Base-by-base conservation (phyloP, 2,113 vertebrate species). In the Crocuta crocuta region DNA sequence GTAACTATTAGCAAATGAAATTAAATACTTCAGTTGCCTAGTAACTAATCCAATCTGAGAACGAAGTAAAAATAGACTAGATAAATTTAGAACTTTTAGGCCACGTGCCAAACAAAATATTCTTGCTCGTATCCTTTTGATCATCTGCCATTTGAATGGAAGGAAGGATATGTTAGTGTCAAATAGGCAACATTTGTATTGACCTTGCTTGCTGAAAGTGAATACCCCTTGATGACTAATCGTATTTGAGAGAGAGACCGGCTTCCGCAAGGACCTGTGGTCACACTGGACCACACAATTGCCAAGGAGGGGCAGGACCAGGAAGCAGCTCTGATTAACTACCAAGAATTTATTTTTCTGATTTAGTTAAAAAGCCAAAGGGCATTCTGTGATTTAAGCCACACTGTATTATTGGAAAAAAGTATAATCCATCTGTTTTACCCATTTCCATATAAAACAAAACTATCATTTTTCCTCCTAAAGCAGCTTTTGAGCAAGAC, bases 81-180 rank as follows among this genome's bases (percentile, higher is more conserved):
- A 98, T 99, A 98, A 98, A 98, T 98, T 99, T 99, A 99, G 99
- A 99, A 98, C 96, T 98, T 98, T 98, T 98, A 98, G 98, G 98
- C 98, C 89, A 91, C n/a, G 70, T 98, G 98, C 99, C 99, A 99
- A 98, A 97, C 92, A 98, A 98, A 98, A 98, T 98, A 99, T 98
- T 98, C 98, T 98, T 97, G 97, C 97, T 97, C 98, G 95, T 93
- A 97, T 98, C 97, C 98, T 97, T 98, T 96, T 94, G 97, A 98
- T 97, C 92, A 87, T 98, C 98, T 98, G 94, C 91, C 94, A 98
- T 97, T 98, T 98, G 97, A 98, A 98, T 94, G 97, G 95, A 98
- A 97, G 96, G 92, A 97, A 96, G 94, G 92, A 73, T 97, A 39
- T 97, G 92, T 93, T 28, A 65, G 55, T 88, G 94, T 97, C 85